These are phyloP conservation scores for Rhyacophila evoluta DNA, from an alignment of 2,888 invertebrate genomes.

Conservation along the genomic window DNA sequence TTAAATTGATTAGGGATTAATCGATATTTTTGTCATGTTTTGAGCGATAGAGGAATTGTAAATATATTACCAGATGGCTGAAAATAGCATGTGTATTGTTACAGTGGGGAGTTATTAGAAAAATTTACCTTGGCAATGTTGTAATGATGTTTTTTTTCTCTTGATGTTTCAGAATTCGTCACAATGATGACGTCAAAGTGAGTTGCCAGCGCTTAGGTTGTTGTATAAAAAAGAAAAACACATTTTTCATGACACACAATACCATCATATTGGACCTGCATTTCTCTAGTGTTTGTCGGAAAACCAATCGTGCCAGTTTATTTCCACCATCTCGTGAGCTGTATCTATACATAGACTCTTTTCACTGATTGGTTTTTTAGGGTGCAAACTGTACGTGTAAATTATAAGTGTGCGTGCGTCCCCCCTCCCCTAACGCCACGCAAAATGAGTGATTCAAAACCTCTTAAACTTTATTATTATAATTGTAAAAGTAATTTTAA, in stretches of 20 bases:
- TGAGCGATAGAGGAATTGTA: too few relatives aligned
- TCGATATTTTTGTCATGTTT: too few relatives aligned
- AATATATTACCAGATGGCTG: too few relatives aligned
- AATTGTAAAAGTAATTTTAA: constrained; percentile 56
- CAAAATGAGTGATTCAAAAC: constrained; percentile 54
- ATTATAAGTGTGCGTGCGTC: constrained; percentile 53
- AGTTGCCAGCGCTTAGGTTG: constrained; percentile 77
- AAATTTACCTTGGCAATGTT: neutral
- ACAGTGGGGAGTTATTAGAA: too few relatives aligned
- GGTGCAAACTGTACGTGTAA: constrained; percentile 55
- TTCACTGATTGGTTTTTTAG: constrained; percentile 47
- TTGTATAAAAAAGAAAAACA: constrained; percentile 70
- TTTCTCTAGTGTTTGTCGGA: constrained; percentile 69
- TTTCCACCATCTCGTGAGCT: constrained; percentile 50
- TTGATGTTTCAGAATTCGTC: constrained; percentile 90
- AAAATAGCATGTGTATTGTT: too few relatives aligned
- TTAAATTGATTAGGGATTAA: too few relatives aligned
- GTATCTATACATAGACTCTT: constrained; percentile 52
- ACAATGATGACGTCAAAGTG: constrained; percentile 99
- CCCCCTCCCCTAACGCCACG: constrained; percentile 50
- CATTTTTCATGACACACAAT: constrained; percentile 72
- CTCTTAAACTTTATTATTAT: constrained; percentile 52
- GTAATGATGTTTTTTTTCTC: constrained; percentile 55
- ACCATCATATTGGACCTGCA: constrained; percentile 73
- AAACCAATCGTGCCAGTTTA: constrained; percentile 51